These are phyloP conservation scores for Romanogobio albipinnatus DNA, from an alignment of 2,113 vertebrate genomes.

Conservation along the genomic window DNA sequence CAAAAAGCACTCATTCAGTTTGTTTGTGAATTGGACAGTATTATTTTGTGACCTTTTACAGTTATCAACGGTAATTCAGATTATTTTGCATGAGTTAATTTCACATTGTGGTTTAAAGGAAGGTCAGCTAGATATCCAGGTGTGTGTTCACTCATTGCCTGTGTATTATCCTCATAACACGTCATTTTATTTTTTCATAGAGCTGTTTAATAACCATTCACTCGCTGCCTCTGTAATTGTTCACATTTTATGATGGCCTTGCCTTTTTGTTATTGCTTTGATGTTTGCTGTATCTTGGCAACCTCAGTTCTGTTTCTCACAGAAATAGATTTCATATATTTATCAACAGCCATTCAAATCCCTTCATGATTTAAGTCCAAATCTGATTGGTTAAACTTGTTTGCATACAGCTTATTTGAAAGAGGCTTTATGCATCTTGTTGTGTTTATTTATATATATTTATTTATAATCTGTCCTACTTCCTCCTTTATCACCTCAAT, in stretches of 20 bases:
- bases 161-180: not conserved
- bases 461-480: not conserved
- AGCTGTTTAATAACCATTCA: slow-evolving; percentile 1
- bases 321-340: not conserved
- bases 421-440: not conserved
- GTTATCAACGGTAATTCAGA: not conserved
- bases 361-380: not conserved
- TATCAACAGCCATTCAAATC: not conserved
- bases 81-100: not conserved
- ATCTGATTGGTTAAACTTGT: not conserved
- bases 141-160: not conserved
- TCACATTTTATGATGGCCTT: slow-evolving; percentile 4
- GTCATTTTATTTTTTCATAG: not conserved
- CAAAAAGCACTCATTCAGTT: not conserved
- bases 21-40: not conserved
- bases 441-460: not conserved
- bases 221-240: not conserved
- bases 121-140: not conserved
- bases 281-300: slow-evolving; percentile 2
- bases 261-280: slow-evolving; percentile 14
- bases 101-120: not conserved
- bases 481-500: not conserved
- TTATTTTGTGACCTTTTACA: not conserved
- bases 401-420: not conserved
- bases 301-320: not conserved